Evolutionary conservation across 2,797 vertebrate species (phyloP).

Genomic region (Galaxias olidus): DNA sequence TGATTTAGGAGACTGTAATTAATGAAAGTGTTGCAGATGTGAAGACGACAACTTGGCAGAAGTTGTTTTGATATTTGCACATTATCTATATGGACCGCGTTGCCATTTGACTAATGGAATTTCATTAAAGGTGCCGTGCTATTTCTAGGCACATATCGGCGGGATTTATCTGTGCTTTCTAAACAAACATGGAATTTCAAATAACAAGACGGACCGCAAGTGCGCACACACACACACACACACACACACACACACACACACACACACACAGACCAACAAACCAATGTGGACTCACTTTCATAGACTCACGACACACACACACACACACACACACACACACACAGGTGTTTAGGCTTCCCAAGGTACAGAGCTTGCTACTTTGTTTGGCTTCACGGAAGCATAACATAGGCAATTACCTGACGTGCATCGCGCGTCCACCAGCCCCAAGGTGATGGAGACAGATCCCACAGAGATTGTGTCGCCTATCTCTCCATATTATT

Average conservation of each 20-base stretch:
- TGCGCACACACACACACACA: neutral
- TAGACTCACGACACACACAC: neutral
- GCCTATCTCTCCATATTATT: slow-evolving; percentile 10
- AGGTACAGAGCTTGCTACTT: neutral
- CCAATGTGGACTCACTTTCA: too few relatives aligned
- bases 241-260: neutral
- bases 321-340: neutral
- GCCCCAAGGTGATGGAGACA: slow-evolving; percentile 17
- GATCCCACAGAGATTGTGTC: slow-evolving; percentile 9
- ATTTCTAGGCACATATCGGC: too few relatives aligned
- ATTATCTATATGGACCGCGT: neutral
- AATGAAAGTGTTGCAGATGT: slow-evolving; percentile 36
- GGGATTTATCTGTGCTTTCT: too few relatives aligned
- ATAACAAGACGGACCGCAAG: neutral
- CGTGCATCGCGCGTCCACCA: neutral
- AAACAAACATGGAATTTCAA: too few relatives aligned
- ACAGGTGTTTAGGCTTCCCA: neutral
- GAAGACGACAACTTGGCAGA: too few relatives aligned
- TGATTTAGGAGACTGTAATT: slow-evolving; percentile 40
- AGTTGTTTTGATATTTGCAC: neutral
- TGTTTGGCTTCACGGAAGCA: slow-evolving; percentile 14
- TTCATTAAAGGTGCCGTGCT: too few relatives aligned
- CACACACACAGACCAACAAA: neutral
- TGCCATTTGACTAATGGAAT: too few relatives aligned
- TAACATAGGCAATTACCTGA: slow-evolving; percentile 39